Evolutionary conservation across 2,888 invertebrate genomes (phyloP).

Genomic region (Andrena bicolor): DNA sequence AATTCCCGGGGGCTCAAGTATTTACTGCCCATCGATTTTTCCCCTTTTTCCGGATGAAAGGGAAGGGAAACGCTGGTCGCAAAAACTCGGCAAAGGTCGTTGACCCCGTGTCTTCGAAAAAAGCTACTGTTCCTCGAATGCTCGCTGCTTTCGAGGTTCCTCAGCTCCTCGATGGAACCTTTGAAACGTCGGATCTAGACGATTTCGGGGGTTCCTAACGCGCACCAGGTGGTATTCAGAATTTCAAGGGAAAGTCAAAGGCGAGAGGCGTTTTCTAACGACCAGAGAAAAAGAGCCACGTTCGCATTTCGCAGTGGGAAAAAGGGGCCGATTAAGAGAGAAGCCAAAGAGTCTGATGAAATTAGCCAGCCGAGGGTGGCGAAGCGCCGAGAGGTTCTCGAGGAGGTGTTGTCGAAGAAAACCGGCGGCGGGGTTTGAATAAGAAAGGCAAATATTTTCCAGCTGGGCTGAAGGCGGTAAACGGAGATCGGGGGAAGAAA

Average conservation of each 20-base stretch:
- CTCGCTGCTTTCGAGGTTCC: background rate
- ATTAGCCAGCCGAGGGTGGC: background rate
- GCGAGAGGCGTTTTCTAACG: no score
- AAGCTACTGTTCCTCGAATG: background rate
- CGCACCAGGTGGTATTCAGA: background rate
- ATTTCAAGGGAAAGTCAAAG: background rate
- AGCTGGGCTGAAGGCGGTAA: background rate
- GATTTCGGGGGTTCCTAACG: background rate
- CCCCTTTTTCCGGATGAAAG: background rate
- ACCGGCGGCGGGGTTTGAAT: background rate
- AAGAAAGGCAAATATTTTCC: slow-evolving; percentile 29
- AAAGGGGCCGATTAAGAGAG: background rate
- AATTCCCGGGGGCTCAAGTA: background rate
- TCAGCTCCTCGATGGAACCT: background rate
- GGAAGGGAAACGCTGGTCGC: background rate
- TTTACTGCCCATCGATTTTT: background rate
- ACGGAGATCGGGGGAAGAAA: background rate
- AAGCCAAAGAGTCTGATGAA: background rate
- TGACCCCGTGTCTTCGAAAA: background rate
- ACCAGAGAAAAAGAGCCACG: background rate
- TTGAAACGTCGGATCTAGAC: background rate
- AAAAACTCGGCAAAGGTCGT: background rate
- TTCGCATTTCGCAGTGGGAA: background rate
- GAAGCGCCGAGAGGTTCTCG: no score
- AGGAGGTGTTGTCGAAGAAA: background rate